phyloP scores from a whole-genome alignment of 1,140 invertebrate species.

The Cydia amplana region DNA sequence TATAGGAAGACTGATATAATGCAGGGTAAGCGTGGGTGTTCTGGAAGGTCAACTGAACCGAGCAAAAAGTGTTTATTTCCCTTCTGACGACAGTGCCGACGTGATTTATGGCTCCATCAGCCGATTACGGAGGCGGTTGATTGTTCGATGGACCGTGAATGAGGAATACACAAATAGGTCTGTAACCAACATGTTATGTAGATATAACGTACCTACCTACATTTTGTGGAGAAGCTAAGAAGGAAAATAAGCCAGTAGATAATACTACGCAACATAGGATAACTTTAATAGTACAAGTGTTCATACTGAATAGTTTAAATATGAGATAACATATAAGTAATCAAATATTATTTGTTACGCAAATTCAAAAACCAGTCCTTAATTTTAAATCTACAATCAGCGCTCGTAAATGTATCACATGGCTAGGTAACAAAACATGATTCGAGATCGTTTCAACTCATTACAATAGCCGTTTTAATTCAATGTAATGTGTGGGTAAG shows the following conservation, averaged over 20 bases:
- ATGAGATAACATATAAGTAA: no score
- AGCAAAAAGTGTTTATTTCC: conserved; percentile 22
- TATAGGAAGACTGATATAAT: conserved; percentile 13
- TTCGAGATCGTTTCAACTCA: not conserved
- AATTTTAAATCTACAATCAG: not conserved
- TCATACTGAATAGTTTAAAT: no score
- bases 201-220: not conserved
- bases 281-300: no score
- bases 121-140: conserved; percentile 24
- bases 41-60: not conserved
- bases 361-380: no score
- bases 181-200: not conserved
- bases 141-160: conserved; percentile 3
- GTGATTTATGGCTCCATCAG: conserved; percentile 29
- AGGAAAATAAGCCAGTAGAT: not conserved
- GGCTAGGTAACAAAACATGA: not conserved
- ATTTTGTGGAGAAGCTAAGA: not conserved
- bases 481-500: not conserved
- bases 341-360: no score
- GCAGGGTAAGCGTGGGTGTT: conserved; percentile 26
- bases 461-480: not conserved
- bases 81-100: conserved; percentile 17
- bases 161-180: conserved; percentile 14
- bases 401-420: not conserved
- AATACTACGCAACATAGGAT: not conserved